A percentile compares a stretch with the other conserved stretches of the same genome.
phyloP scores from a whole-genome alignment of 2,113 vertebrate species.

The Microtus oregoni region DNA sequence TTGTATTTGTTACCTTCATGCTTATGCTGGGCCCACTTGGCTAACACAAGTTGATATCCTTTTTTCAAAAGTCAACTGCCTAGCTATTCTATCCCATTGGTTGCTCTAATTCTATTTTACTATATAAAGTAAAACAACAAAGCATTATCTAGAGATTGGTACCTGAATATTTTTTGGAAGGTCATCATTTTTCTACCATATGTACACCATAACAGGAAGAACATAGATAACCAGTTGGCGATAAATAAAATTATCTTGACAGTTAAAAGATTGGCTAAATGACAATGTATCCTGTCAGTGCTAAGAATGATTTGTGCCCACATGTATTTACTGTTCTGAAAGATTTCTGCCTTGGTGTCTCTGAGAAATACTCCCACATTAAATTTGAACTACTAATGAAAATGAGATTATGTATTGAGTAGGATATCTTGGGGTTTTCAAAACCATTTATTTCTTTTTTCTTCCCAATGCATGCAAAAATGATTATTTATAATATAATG shows the following conservation, averaged over 20 bases:
- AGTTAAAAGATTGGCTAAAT: neutral
- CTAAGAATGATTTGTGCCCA: neutral
- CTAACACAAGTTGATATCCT: neutral
- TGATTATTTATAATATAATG: neutral
- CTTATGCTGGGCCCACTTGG: neutral
- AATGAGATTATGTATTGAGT: neutral
- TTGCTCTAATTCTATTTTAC: neutral
- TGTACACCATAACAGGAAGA: neutral
- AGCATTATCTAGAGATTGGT: neutral
- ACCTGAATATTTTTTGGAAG: neutral
- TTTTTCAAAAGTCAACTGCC: neutral
- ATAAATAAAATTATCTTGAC: neutral
- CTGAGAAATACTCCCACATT: neutral
- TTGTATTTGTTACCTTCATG: neutral
- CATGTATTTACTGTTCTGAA: neutral
- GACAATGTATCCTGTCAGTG: neutral
- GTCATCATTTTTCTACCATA: neutral
- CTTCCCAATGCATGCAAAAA: neutral
- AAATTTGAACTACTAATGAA: neutral
- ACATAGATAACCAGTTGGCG: neutral
- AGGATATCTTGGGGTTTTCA: neutral
- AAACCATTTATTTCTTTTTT: neutral
- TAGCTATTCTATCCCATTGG: neutral
- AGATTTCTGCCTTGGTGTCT: neutral
- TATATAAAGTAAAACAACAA: neutral